phyloP scores from a whole-genome alignment of 2,113 vertebrate genomes.

The Oreotrochilus melanogaster region DNA sequence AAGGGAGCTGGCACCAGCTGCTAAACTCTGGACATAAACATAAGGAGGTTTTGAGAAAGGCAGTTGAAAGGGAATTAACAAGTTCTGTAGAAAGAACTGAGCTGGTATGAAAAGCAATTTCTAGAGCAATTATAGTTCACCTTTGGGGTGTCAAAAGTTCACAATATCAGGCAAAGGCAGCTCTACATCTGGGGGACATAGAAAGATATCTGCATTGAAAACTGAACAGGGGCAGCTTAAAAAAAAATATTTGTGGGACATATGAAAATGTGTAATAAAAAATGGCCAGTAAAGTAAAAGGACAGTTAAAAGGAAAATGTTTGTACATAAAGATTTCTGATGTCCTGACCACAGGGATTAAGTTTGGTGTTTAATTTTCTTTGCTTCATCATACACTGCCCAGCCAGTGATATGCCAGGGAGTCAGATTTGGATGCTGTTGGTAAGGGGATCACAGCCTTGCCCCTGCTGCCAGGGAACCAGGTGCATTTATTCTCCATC shows the following conservation, averaged over 20 bases:
- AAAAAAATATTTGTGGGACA: not conserved
- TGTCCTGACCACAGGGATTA: not conserved
- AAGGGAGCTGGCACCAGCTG: not conserved
- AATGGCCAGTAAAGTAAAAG: not conserved
- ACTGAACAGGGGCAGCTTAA: not conserved
- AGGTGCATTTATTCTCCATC: not conserved
- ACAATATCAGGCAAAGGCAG: not conserved
- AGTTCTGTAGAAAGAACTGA: not conserved
- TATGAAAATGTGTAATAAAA: not conserved
- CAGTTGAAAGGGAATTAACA: not conserved
- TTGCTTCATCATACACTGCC: not conserved
- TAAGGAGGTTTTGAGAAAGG: not conserved
- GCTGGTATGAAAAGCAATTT: not conserved
- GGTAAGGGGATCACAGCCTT: not conserved
- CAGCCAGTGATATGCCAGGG: not conserved
- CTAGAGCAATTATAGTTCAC: not conserved
- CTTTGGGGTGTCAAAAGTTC: not conserved
- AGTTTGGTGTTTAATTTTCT: not conserved
- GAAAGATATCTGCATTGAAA: not conserved
- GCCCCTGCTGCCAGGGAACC: fast-evolving
- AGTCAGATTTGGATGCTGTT: not conserved
- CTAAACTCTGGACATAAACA: not conserved
- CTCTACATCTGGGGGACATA: not conserved
- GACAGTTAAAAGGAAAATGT: not conserved
- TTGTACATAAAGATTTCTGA: not conserved